These are phyloP conservation scores for Phylloscopus whistleri DNA, from an alignment of 2,113 vertebrate genomes.

Conservation along the genomic window DNA sequence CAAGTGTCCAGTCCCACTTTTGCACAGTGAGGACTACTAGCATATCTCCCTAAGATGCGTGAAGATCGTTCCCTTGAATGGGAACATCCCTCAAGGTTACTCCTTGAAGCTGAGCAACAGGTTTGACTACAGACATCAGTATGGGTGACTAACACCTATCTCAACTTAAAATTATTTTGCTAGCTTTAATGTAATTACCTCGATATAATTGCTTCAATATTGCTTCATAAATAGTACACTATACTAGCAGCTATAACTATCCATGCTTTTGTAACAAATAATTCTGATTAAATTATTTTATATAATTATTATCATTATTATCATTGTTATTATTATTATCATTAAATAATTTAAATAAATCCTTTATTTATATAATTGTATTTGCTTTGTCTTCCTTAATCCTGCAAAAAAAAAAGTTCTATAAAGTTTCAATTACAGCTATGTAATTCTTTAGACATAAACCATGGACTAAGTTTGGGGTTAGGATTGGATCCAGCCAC, in stretches of 20 bases:
- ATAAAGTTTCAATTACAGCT: neutral
- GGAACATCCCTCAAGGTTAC: neutral
- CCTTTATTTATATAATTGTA: neutral
- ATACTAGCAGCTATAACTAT: neutral
- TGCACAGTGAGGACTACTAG: neutral
- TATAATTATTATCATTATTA: neutral
- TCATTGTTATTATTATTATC: neutral
- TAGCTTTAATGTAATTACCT: neutral
- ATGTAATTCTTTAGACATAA: neutral
- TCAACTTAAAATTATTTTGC: neutral
- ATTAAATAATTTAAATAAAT: neutral
- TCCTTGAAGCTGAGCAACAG: neutral
- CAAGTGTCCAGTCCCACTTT: neutral
- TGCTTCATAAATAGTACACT: neutral
- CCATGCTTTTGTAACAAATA: neutral
- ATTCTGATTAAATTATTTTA: neutral
- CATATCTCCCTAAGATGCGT: neutral
- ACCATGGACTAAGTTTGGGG: neutral
- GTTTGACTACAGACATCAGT: neutral
- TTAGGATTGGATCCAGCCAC: neutral
- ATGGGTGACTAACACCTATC: neutral
- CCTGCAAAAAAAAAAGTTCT: neutral
- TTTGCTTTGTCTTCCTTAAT: neutral
- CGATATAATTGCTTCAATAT: neutral
- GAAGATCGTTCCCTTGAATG: neutral